phyloP scores from a whole-genome alignment of 2,797 vertebrate species.

The Babyrousa celebensis region DNA sequence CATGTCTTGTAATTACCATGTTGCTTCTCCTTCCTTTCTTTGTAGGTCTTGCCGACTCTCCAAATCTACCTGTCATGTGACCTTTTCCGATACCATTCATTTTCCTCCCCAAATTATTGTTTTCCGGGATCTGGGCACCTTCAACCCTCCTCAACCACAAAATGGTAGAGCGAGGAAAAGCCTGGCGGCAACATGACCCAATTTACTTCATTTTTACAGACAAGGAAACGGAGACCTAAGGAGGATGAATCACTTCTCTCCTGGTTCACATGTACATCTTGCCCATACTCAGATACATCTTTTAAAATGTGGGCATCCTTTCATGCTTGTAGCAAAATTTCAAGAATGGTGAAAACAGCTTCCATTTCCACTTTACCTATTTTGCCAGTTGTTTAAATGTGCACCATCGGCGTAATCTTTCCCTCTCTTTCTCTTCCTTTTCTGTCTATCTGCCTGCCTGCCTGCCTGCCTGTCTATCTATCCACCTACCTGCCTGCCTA shows the following conservation, averaged over 20 bases:
- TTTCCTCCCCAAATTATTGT: not conserved
- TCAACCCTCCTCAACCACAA: not conserved
- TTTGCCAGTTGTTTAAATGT: not conserved
- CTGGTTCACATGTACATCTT: not conserved
- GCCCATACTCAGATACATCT: not conserved
- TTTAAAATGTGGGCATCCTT: not conserved
- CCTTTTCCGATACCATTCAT: not conserved
- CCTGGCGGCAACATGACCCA: no score
- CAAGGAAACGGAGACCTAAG: not conserved
- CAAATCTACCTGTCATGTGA: accelerated
- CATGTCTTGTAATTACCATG: not conserved
- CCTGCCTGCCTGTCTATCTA: not conserved
- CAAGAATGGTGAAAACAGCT: not conserved
- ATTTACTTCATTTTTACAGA: not conserved
- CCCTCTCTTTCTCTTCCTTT: not conserved
- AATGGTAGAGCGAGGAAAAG: not conserved
- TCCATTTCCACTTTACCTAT: not conserved
- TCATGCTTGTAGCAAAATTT: not conserved
- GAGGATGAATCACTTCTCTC: not conserved
- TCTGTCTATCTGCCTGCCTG: not conserved
- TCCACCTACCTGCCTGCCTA: accelerated
- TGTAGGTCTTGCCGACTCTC: not conserved
- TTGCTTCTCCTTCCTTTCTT: not conserved
- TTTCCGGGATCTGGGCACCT: not conserved
- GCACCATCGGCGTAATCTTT: not conserved